Base-by-base conservation (phyloP, 2,888 invertebrate species). In the Aphodius sticticus region DNA sequence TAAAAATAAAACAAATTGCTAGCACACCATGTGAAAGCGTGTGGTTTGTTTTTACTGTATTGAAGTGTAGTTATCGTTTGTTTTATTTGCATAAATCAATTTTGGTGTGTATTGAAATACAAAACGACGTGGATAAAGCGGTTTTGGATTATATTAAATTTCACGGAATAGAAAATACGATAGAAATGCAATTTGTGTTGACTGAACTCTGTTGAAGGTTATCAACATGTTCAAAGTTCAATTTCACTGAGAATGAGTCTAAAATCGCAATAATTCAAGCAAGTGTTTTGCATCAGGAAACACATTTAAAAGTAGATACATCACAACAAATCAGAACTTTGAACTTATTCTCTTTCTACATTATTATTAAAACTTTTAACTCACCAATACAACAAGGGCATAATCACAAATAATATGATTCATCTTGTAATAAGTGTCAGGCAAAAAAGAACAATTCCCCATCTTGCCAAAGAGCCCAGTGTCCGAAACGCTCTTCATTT, bases 381-480 rank as follows among this genome's bases (percentile, higher is more conserved):
- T 69, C 81, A 84, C 84, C 76, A 83, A 35, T 74, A 84, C 36
- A 14, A 79, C 70, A 76, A 82, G 72, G 15, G 81, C 77, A 16
- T 82, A 78, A 36, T 78, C 75, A 37, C 84, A 84, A 16, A 81
- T 69, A 15, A 76, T 69, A 78, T 81, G 79, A 69, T 77, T 53
- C 16, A 79, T 69, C 37, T 80, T 81, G 37, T 82, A 78, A 38
- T 79, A 81, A 69, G 78, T 75, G 69, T 70, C 70, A 5, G 81
- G 81, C n/a, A 83, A 16, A 16, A 81, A 77, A 70, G 76, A 79
- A 70, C 84, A 84, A 74, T 81, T 82, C 78, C 83, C 84, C 75
- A 81, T 76, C 38, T 80, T 78, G 6, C 53, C n/a, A 35, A 75
- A 36, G 12, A 80, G 75, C 16, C 53, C 53, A 1, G 53, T 53